Base-by-base conservation (phyloP, 2,113 vertebrate genomes). In the Montifringilla adamsi region DNA sequence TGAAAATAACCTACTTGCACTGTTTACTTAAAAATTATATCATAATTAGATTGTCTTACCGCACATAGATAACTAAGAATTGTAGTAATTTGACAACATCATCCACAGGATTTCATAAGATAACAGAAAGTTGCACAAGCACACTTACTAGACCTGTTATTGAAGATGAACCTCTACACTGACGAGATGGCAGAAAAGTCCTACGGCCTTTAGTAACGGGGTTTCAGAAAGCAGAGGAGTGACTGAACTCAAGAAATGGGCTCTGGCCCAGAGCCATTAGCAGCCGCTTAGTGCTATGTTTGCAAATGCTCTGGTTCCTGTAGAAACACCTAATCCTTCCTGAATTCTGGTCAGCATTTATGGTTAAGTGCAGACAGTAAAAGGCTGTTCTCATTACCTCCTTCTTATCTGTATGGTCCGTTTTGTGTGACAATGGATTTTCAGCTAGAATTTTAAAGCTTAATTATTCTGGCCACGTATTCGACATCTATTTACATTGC, bases 311-410 rank as follows among this genome's bases (percentile, higher is more conserved):
- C 56, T 73, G 44, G 88, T 94, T 96, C 93, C 93, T 93, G 85
- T 87, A 90, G 95, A 95, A 97, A 94, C 90, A 89, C 92, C 81
- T 96, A 96, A 96, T 96, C 96, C 92, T 87, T 93, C 90, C 95
- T 94, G 90, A 90, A 94, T 94, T 75, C 80, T 89, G 83, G 76
- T 58, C 69, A 89, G 76, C 27, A 15, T 93, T 95, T 93, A 81
- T 49, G 52, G 85, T 56, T 84, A 96, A 89, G 49, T 46, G 53
- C 49, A 73, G 88, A 67, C 49, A 60, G 73, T 77, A 78, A 94
- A 94, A 94, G 59, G 59, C 79, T 84, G 11, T 43, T 87, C 69
- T 72, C 9, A 87, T 93, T 92, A 93, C 86, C 83, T 90, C 26
- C 58, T 78, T 59, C 91, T 94, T 96, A 94, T 95, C 94, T 89